Base-by-base conservation (phyloP, 1,140 invertebrate genomes). In the Drosophila kanapiae region DNA sequence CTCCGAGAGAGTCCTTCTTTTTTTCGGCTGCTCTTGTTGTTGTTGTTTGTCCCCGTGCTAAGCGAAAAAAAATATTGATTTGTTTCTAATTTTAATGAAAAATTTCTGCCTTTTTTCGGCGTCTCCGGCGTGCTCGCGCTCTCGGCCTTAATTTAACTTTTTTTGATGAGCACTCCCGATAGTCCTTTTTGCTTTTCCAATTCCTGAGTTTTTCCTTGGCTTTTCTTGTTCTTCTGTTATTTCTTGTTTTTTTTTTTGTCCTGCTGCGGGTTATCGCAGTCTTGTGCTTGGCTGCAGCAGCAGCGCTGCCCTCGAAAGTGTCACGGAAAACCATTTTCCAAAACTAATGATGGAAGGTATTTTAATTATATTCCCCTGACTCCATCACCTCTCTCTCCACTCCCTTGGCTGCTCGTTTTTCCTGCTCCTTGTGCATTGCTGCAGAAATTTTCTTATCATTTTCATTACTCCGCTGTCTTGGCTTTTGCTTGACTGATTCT, bases 371-470 rank as follows among this genome's bases (percentile, higher is more conserved):
- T 85, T 78, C 75, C 38, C 38, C 29, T 40, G 42, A 37, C 53
- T 16, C 35, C 18, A 13, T 29, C 18, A 23, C n/a, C 16, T n/a
- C n/a, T 35, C 48, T 16, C 11, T n/a, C 33, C 16, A 37, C 23
- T 29, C 1, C 23, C 10, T 53, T 51, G 23, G 23, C 23, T 31
- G 67, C 72, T 68, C 37, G 42, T 57, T 75, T 59, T 77, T 51
- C 75, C 42, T 47, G 63, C 62, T 69, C 40, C 51, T 3, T 90
- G 86, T 90, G 85, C 85, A 90, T 58, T 91, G 86, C 86, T 90
- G 85, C 86, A 90, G 85, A 90, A 90, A 82, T 90, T 90, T 91
- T 91, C 88, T 91, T 91, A 91, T 91, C 90, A 91, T 91, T 90
- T 91, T 85, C 84, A 83, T 88, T 85, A 88, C 77, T 61, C 49